phyloP scores from a whole-genome alignment of 2,888 invertebrate genomes.

The Chymomyza caudatula region DNA sequence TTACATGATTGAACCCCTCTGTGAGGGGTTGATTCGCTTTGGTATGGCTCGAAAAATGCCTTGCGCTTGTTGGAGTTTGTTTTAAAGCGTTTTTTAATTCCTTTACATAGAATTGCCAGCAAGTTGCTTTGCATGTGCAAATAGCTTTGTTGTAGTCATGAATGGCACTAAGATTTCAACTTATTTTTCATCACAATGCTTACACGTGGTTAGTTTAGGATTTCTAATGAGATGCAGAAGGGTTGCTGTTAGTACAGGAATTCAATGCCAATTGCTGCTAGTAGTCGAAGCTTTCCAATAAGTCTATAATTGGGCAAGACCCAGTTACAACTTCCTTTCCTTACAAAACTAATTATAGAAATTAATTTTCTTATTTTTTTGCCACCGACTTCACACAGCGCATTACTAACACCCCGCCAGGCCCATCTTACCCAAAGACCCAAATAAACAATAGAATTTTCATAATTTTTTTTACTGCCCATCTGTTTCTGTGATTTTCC shows the following conservation, averaged over 20 bases:
- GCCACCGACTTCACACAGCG: conserved; percentile 29
- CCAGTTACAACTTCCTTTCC: conserved; percentile 3
- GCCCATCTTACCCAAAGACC: conserved; percentile 10
- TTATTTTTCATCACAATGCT: conserved; percentile 15
- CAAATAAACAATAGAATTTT: conserved; percentile 53
- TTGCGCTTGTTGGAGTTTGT: conserved; percentile 4
- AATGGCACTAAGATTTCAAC: conserved; percentile 29
- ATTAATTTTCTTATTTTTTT: conserved; percentile 32
- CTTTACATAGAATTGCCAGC: conserved; percentile 43
- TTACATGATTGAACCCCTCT: conserved; percentile 41
- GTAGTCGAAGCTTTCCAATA: conserved; percentile 26
- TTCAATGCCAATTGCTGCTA: conserved; percentile 7
- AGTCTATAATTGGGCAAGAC: conserved; percentile 18
- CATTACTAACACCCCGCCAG: conserved; percentile 24
- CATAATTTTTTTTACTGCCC: conserved; percentile 48
- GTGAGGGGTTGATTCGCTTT: conserved; percentile 52
- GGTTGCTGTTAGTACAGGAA: conserved; percentile 40
- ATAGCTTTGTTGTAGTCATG: conserved; percentile 6
- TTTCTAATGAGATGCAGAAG: conserved; percentile 36
- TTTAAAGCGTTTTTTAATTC: conserved; percentile 68
- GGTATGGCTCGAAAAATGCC: conserved; percentile 14
- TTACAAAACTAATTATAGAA: conserved; percentile 22
- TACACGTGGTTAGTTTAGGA: conserved; percentile 38
- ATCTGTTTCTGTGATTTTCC: conserved; percentile 36
- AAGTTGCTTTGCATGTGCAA: background rate